Conservation (phyloP, 2,113 vertebrate genomes). For the Aphyosemion australe region DNA sequence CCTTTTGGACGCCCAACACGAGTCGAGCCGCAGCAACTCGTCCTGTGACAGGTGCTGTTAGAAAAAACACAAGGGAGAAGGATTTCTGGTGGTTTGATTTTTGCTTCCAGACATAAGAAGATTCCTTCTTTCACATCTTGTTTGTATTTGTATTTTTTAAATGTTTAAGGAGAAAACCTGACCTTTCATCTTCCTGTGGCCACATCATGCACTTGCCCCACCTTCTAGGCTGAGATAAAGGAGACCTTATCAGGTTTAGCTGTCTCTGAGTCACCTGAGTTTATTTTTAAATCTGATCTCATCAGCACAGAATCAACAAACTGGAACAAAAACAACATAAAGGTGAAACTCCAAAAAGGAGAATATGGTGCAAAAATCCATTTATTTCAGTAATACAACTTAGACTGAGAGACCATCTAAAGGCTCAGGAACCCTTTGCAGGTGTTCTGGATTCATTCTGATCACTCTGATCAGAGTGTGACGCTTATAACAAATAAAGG, state of each 20-base stretch:
- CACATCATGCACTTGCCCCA: conserved; percentile 26
- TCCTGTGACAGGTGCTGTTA: conserved; percentile 91
- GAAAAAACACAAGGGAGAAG: not conserved
- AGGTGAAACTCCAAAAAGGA: too few relatives aligned
- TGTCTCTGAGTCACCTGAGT: conserved; percentile 55
- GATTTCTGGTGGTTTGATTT: not conserved
- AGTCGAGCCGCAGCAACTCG: conserved; percentile 97
- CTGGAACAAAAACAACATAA: not conserved
- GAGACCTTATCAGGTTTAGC: conserved; percentile 50
- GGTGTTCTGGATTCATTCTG: too few relatives aligned
- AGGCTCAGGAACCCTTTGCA: too few relatives aligned
- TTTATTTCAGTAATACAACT: too few relatives aligned
- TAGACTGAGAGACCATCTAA: too few relatives aligned
- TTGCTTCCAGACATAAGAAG: not conserved
- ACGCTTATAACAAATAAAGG: too few relatives aligned
- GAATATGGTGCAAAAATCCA: too few relatives aligned
- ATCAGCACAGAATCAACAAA: conserved; percentile 11
- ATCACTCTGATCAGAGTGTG: too few relatives aligned
- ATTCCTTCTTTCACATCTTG: not conserved
- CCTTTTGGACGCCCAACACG: conserved; percentile 95
- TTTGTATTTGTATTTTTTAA: conserved; percentile 11
- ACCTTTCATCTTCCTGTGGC: conserved; percentile 1
- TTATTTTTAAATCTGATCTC: conserved; percentile 23
- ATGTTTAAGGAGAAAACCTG: conserved; percentile 1
- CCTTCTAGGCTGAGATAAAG: conserved; percentile 9